Evolutionary conservation across 2,113 vertebrate species (phyloP).

Genomic region (Terrapene triunguis): DNA sequence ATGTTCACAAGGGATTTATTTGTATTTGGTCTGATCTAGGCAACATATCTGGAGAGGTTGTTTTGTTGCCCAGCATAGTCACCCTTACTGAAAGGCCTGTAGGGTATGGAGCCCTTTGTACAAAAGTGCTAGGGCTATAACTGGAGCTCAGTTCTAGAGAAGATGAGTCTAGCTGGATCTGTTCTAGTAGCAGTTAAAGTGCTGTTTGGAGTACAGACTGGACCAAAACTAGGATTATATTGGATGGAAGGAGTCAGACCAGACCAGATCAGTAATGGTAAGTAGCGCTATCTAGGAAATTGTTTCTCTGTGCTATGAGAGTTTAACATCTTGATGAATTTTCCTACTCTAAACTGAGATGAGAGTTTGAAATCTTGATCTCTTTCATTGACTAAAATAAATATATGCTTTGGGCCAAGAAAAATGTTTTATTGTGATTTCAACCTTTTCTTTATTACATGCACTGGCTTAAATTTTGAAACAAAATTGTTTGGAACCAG

Average conservation of each 20-base stretch:
- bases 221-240: accelerated
- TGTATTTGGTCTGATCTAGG: neutral
- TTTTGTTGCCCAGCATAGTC: neutral
- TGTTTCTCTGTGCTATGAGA: neutral
- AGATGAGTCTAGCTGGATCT: neutral
- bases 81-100: neutral
- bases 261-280: neutral
- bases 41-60: neutral
- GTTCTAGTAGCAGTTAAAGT: neutral
- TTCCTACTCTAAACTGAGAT: neutral
- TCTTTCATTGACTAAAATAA: neutral
- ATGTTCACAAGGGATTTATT: neutral
- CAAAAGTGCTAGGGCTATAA: neutral
- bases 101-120: neutral
- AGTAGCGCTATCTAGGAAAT: neutral
- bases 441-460: neutral
- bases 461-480: neutral
- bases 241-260: too few species aligned
- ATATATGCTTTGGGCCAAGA: neutral
- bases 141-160: accelerated
- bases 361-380: neutral
- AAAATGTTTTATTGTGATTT: neutral
- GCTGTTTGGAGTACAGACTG: neutral
- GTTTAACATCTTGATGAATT: neutral
- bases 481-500: neutral